phyloP scores from a whole-genome alignment of 1,140 invertebrate species.

The Drosophila quadrilineata region DNA sequence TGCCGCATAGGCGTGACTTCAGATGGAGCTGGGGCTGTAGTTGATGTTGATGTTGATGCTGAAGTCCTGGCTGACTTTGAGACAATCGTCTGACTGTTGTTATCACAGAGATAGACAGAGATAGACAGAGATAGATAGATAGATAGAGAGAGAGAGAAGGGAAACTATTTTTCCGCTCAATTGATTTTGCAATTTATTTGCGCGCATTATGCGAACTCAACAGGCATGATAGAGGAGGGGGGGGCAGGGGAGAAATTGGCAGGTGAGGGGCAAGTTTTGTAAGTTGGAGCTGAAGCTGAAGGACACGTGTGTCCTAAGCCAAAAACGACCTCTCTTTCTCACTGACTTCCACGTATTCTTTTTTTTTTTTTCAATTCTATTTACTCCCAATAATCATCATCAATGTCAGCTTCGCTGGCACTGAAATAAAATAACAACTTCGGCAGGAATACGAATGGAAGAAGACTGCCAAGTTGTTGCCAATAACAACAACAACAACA shows the following conservation, averaged over 20 bases:
- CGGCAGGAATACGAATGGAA: too few species aligned
- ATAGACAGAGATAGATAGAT: too few species aligned
- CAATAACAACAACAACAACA: slow-evolving; percentile 12
- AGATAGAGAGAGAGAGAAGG: too few species aligned
- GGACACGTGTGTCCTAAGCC: slow-evolving; percentile 52
- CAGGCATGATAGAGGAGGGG: too few species aligned
- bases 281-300: neutral
- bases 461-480: too few species aligned
- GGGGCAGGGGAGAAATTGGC: too few species aligned
- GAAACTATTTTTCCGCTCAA: slow-evolving; percentile 81
- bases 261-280: too few species aligned
- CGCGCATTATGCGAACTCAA: slow-evolving; percentile 64
- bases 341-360: slow-evolving; percentile 40
- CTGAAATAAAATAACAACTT: slow-evolving; percentile 64
- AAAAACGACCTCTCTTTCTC: slow-evolving; percentile 19
- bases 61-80: too few species aligned
- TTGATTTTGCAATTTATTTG: slow-evolving; percentile 81
- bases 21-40: slow-evolving; percentile 16
- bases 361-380: slow-evolving; percentile 81
- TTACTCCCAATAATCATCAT: slow-evolving; percentile 81
- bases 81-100: slow-evolving; percentile 38
- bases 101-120: slow-evolving; percentile 36
- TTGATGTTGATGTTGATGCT: too few species aligned
- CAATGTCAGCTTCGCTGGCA: slow-evolving; percentile 77
- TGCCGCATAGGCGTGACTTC: slow-evolving; percentile 8